Conservation (phyloP, 2,113 vertebrate genomes). For the Engraulis encrasicolus region DNA sequence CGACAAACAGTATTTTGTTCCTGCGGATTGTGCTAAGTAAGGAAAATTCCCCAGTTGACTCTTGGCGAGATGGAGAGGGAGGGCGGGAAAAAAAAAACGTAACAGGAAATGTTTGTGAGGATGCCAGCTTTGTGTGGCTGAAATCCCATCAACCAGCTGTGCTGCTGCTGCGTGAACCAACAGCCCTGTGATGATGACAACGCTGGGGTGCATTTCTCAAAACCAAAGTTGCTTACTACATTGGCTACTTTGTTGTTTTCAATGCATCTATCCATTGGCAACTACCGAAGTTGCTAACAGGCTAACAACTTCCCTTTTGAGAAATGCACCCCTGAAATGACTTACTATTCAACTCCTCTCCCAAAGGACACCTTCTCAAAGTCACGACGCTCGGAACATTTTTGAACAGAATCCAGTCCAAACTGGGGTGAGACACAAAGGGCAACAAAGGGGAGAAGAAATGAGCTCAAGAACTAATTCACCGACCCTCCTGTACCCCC, state of each 20-base stretch:
- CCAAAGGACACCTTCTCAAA: constrained; percentile 33
- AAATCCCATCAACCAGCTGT: background rate
- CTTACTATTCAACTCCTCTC: background rate
- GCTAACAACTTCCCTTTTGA: too few relatives aligned
- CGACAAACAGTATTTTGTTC: background rate
- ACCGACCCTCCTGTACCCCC: background rate
- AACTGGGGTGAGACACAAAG: background rate
- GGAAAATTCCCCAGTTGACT: constrained; percentile 3
- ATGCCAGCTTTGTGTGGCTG: background rate
- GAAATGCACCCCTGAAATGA: too few relatives aligned
- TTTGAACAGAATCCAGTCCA: background rate
- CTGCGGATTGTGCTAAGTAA: background rate
- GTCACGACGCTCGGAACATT: constrained; percentile 15
- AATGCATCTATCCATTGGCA: too few relatives aligned
- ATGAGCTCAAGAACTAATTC: background rate
- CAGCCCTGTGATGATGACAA: background rate
- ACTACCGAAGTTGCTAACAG: too few relatives aligned
- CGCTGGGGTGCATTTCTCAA: background rate
- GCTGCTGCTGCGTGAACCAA: background rate
- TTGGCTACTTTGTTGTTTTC: too few relatives aligned
- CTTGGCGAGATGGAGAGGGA: background rate
- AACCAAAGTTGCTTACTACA: background rate
- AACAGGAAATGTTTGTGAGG: background rate
- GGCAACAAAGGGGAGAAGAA: background rate
- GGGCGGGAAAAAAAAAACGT: background rate